These are phyloP conservation scores for Cyphomyrus discorhynchus DNA, from an alignment of 2,113 vertebrate genomes.

Conservation along the genomic window DNA sequence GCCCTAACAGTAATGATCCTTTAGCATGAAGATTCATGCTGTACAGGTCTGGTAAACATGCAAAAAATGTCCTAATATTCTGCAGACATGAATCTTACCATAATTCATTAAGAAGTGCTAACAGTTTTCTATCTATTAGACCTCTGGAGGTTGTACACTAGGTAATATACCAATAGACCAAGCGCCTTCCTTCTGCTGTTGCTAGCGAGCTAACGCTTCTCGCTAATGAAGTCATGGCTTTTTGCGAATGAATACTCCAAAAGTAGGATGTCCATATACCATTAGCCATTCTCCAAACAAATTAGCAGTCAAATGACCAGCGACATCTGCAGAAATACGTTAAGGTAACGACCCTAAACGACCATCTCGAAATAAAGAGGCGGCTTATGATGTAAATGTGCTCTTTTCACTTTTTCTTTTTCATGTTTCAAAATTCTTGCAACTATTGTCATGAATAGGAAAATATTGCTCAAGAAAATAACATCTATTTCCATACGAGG, in stretches of 20 bases:
- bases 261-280: slow-evolving; percentile 47
- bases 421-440: slow-evolving; percentile 41
- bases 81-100: neutral
- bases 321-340: slow-evolving; percentile 66
- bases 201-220: slow-evolving; percentile 25
- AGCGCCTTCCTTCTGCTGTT: neutral
- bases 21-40: neutral
- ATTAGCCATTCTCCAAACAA: slow-evolving; percentile 68
- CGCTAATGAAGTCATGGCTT: slow-evolving; percentile 30
- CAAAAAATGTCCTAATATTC: neutral
- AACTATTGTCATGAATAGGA: slow-evolving; percentile 71
- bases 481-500: slow-evolving; percentile 67
- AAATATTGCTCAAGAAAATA: slow-evolving; percentile 67
- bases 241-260: slow-evolving; percentile 48
- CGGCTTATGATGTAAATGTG: slow-evolving; percentile 76
- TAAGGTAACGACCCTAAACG: slow-evolving; percentile 54
- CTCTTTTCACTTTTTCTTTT: slow-evolving; percentile 51
- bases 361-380: slow-evolving; percentile 55
- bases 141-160: neutral
- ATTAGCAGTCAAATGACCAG: slow-evolving; percentile 89
- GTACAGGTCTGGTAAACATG: neutral
- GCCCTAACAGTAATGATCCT: neutral
- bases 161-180: neutral
- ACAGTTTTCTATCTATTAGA: neutral
- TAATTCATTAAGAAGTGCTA: neutral